phyloP scores from a whole-genome alignment of 2,113 vertebrate species.

The Merops nubicus region DNA sequence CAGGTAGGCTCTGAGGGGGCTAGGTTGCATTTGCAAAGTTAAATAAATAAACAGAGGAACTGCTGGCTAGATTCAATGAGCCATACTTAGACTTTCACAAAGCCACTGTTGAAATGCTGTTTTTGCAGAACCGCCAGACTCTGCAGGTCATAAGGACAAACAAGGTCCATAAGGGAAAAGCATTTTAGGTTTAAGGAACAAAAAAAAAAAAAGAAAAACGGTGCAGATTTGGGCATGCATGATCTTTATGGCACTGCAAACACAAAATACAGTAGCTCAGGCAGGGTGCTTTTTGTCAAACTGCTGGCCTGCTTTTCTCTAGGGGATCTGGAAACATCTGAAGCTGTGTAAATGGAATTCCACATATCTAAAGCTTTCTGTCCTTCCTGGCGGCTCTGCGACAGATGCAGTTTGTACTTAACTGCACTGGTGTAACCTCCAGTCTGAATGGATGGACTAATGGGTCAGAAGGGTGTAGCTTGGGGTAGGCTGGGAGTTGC shows the following conservation, averaged over 20 bases:
- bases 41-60: constrained; percentile 33
- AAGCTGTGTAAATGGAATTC: not conserved
- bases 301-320: not conserved
- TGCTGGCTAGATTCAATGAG: not conserved
- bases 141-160: not conserved
- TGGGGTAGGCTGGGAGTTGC: not conserved
- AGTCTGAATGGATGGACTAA: not conserved
- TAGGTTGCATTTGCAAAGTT: constrained; percentile 5
- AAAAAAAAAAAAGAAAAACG: not conserved
- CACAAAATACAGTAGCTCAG: not conserved
- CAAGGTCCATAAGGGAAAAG: not conserved
- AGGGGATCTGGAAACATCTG: not conserved
- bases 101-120: not conserved
- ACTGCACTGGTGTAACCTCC: not conserved
- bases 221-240: not conserved
- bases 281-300: not conserved
- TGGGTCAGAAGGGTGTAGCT: no score
- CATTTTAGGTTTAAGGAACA: not conserved
- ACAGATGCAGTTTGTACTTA: not conserved
- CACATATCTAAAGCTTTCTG: not conserved
- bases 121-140: not conserved
- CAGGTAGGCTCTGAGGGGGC: not conserved
- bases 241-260: not conserved
- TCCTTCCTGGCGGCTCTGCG: rapidly evolving
- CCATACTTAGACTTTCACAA: not conserved